Evolutionary conservation across 37 sponge, comb jelly and placozoan species (phyloP), one percentile per base, ranked within the genome.

Genomic region (Ephydatia muelleri): DNA sequence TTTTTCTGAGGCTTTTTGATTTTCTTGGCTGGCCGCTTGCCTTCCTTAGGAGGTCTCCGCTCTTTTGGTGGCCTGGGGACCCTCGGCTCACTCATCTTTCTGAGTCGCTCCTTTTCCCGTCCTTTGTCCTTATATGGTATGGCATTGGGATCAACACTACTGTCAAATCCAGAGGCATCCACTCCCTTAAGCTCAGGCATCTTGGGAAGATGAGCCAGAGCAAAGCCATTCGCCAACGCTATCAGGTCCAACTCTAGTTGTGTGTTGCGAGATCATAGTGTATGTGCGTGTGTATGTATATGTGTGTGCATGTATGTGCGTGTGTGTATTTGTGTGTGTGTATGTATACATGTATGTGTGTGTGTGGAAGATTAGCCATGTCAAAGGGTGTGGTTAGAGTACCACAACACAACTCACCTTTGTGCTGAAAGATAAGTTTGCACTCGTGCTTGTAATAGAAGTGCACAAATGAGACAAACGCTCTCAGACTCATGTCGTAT

Each of bases 361-460:
- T n/a, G n/a, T n/a, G n/a, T n/a, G n/a, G n/a, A 78, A 28, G 49
- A 64, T 57, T 78, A 28, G 16, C 38, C 11, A 13, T 19, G 31
- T n/a, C 25, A 25, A 76, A 37, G n/a, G 73, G 13, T n/a, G 28
- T 66, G 2, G 26, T 8, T n/a, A 5, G 19, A 66, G n/a, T n/a
- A n/a, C n/a, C n/a, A n/a, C n/a, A n/a, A n/a, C n/a, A n/a, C n/a
- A n/a, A n/a, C 68, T 65, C 67, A 94, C 95, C 91, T 88, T 95
- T 96, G 5, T 92, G 65, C 36, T 90, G 82, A 65, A 99, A 99
- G 13, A 99, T 96, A 0, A 95, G 79, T 38, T 86, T 92, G 83
- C 94, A 99, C 69, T 93, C 95, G 84, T 99, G 95, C 70, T 99
- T 99, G 36, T 83, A 84, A 74, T 99, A 99, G 11, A 92, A 96